Evolutionary conservation across 2,888 invertebrate species (phyloP).

Genomic region (Ceraclea dissimilis): DNA sequence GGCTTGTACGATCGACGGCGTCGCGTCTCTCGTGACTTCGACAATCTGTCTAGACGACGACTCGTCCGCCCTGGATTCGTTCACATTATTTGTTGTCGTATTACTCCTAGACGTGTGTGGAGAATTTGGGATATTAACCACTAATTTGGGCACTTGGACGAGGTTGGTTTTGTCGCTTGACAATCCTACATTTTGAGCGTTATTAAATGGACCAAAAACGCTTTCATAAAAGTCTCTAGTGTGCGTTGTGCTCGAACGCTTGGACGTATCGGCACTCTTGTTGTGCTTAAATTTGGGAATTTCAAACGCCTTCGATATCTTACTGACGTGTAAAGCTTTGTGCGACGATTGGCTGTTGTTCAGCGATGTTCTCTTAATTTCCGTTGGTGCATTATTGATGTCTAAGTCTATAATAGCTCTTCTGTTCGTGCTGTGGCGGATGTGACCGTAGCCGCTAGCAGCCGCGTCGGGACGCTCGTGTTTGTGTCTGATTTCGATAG

Average conservation of each 20-base stretch:
- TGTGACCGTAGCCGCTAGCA: conserved; percentile 40
- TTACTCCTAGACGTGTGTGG: not conserved
- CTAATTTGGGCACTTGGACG: not conserved
- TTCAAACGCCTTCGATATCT: not conserved
- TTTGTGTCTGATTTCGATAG: conserved; percentile 25
- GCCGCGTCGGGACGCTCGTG: conserved; percentile 16
- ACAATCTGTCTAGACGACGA: not conserved
- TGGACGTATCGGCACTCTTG: not conserved
- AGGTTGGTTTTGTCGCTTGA: not conserved
- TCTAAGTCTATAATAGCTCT: no score
- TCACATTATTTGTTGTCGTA: not conserved
- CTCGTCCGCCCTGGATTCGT: not conserved
- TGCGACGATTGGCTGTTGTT: no score
- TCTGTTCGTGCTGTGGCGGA: conserved; percentile 40
- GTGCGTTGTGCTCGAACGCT: not conserved
- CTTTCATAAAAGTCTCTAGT: conserved; percentile 20
- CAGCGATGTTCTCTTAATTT: no score
- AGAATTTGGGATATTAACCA: conserved; percentile 4
- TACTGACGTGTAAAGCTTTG: no score
- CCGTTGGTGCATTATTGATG: no score
- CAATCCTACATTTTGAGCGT: not conserved
- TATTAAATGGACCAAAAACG: conserved; percentile 21
- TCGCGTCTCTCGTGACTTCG: not conserved
- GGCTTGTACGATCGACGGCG: not conserved
- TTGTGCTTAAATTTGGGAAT: not conserved